A percentile compares a stretch with the other conserved stretches of the same genome.
Conservation (phyloP, 2,113 vertebrate genomes). For the Chrysemys picta region DNA sequence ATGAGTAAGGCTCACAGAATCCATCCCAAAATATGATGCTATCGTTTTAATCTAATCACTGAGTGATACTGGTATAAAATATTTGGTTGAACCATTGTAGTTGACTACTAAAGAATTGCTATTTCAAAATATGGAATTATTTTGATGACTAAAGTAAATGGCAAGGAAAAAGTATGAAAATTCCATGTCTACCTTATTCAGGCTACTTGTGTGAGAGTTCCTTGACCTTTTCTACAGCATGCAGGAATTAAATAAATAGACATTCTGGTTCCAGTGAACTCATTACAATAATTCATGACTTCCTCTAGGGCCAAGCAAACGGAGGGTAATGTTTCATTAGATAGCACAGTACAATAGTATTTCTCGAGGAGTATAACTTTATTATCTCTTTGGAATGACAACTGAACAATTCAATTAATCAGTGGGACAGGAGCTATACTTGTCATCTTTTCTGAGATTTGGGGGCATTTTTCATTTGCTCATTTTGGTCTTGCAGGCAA, state of each 20-base stretch:
- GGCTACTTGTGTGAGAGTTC: not conserved
- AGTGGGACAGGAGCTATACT: too few relatives aligned
- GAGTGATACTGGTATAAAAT: not conserved
- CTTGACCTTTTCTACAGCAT: not conserved
- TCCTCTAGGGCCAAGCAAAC: not conserved
- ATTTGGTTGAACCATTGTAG: too few relatives aligned
- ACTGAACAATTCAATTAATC: too few relatives aligned
- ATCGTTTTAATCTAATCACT: too few relatives aligned
- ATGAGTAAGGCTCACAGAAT: not conserved
- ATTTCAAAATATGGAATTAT: not conserved
- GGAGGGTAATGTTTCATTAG: not conserved
- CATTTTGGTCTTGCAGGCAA: too few relatives aligned
- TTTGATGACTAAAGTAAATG: not conserved
- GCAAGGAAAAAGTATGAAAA: not conserved
- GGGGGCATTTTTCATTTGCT: too few relatives aligned
- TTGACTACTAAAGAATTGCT: not conserved
- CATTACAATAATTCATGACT: not conserved
- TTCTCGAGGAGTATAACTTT: not conserved
- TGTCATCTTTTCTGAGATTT: too few relatives aligned
- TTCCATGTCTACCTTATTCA: rapidly evolving
- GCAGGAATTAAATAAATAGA: not conserved
- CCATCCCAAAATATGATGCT: not conserved
- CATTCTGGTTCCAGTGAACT: not conserved
- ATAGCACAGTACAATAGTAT: not conserved
- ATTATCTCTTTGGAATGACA: too few relatives aligned